phyloP scores from a whole-genome alignment of 1,140 invertebrate genomes.

The Saccostrea echinata region DNA sequence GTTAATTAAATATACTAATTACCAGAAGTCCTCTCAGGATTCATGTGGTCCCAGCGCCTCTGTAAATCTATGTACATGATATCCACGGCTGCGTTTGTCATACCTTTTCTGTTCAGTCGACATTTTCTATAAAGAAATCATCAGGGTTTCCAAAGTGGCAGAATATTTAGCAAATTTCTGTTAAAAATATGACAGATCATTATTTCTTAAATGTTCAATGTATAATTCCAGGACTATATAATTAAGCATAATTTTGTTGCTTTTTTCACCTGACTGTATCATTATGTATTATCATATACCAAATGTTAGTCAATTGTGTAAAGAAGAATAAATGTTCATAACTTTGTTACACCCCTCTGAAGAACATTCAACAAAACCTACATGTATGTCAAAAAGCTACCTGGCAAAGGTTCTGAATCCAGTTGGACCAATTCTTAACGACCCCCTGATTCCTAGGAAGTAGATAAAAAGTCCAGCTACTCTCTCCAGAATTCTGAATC shows the following conservation, averaged over 20 bases:
- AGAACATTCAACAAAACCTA: too few species aligned
- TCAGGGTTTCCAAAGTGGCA: neutral
- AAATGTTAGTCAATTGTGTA: too few species aligned
- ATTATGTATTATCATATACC: too few species aligned
- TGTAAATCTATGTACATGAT: conserved; percentile 78
- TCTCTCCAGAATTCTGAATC: conserved; percentile 64
- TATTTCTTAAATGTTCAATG: too few species aligned
- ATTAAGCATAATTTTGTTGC: too few species aligned
- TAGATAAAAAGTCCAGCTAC: conserved; percentile 72
- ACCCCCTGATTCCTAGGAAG: conserved; percentile 70
- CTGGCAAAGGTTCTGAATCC: conserved; percentile 77
- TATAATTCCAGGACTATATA: too few species aligned
- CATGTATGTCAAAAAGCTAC: conserved; percentile 53
- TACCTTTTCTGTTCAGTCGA: conserved; percentile 68
- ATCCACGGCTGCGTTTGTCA: conserved; percentile 76
- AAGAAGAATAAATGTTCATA: too few species aligned
- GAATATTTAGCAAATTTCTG: too few species aligned
- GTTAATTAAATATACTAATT: neutral
- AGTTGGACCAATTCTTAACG: conserved; percentile 72
- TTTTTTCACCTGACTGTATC: too few species aligned
- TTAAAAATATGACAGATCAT: too few species aligned
- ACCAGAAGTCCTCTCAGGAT: conserved; percentile 75
- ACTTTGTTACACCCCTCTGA: too few species aligned
- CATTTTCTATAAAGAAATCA: conserved; percentile 70
- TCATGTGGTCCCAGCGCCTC: conserved; percentile 75